Evolutionary conservation across 2,888 invertebrate species (phyloP), one percentile per base, ranked within the genome.

Genomic region (Ypsolopha sequella): DNA sequence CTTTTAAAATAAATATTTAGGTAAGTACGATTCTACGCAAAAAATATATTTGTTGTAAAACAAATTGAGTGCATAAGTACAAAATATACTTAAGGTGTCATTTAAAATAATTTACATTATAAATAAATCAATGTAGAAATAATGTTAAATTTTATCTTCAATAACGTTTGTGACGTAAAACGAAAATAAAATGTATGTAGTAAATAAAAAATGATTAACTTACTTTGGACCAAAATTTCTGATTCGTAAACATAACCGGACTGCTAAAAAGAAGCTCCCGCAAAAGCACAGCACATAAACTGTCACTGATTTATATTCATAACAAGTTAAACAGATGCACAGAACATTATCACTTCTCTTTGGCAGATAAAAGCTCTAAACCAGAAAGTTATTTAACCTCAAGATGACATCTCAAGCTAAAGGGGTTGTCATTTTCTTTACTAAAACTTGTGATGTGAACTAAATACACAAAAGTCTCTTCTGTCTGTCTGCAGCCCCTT

Each of bases 181-280:
- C n/a, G n/a, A n/a, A n/a, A n/a, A n/a, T n/a, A n/a, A n/a, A n/a
- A n/a, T n/a, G n/a, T n/a, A n/a, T n/a, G n/a, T n/a, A n/a, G n/a
- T n/a, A n/a, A n/a, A n/a, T n/a, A n/a, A n/a, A n/a, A 24, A 24
- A 24, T 24, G 6, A 2, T 52, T 49, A 61, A 76, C 80, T 79
- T 56, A 79, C 79, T 54, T 62, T 63, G 35, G 65, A 60, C 70
- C 72, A 70, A 58, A 70, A 57, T 56, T 70, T 66, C 60, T 51
- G 53, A 35, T 75, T 73, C 61, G 78, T 77, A 70, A 80, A 81
- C 81, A 82, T 82, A 81, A 82, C 80, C 80, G 80, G 70, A 66
- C 24, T 24, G 24, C 2, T 24, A 24, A 24, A 24, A 24, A 2
- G 24, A 24, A 24, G 24, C 24, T 24, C 13, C 7, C 14, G 13